Base-by-base conservation (phyloP, 2,888 invertebrate genomes). In the Litoditis marina region DNA sequence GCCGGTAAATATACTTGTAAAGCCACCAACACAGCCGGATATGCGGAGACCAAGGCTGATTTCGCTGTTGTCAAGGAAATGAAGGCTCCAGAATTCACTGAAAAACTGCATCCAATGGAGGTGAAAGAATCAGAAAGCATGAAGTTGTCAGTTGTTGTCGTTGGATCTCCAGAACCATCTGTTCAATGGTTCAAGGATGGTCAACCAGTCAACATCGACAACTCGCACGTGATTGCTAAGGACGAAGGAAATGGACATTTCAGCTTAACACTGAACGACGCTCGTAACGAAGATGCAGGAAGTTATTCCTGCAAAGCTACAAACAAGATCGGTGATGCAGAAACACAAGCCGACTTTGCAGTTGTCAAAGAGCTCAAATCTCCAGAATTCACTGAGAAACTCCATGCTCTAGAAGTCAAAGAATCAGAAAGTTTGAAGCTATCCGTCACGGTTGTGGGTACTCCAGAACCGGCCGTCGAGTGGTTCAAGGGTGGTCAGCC, bases 161-260 rank as follows among this genome's bases (percentile, higher is more conserved):
- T 88, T 3, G 95, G 94, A 1, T 89, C 91, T 47, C 96, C 96
- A 0, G 89, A 89, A 78, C 95, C 96, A 0, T 91, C 92, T 69
- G 89, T 96, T 73, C 92, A 91, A 84, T 95, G 94, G 93, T 92
- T 90, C 84, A 92, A 82, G 85, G 95, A 98, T 84, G 96, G 95
- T 93, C 90, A 91, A 83, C 94, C 93, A 2, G 84, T 96, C 2
- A 89, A 91, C 0, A 66, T 69, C 44, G 73, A 73, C 34, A 67
- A 94, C 77, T 88, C 90, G 51, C 91, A 91, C 88, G 90, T 92
- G 32, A 65, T 79, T 11, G 75, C 81, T 11, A 88, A 89, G 73
- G 39, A 50, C 0, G 91, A 91, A 76, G 92, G 92, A 0, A 92
- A 94, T 34, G 71, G 69, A 55, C 56, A 51, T 82, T 88, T 88